Evolutionary conservation across 2,113 vertebrate genomes (phyloP).

Genomic region (Corythaeola cristata): DNA sequence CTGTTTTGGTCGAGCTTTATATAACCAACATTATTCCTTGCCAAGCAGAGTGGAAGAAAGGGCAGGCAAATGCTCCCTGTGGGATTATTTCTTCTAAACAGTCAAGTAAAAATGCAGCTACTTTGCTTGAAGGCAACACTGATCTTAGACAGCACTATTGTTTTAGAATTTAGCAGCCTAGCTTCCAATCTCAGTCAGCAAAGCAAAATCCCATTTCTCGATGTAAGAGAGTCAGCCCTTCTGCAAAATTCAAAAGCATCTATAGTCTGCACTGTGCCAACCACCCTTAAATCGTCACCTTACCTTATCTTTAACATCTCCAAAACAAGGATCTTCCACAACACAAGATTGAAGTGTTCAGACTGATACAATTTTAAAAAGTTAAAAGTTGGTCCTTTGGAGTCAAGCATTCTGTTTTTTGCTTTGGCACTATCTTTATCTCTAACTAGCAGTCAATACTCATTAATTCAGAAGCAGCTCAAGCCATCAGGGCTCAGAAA

Average conservation of each 20-base stretch:
- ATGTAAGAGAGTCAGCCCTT: not conserved
- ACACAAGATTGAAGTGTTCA: not conserved
- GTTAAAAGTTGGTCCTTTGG: not conserved
- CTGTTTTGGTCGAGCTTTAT: not conserved
- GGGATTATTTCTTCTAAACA: conserved; percentile 32
- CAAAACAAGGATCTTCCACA: not conserved
- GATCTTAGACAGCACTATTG: not conserved
- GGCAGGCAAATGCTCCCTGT: conserved; percentile 6
- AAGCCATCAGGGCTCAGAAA: not conserved
- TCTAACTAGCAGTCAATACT: not conserved
- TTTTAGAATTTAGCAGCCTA: not conserved
- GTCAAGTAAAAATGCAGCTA: conserved; percentile 2
- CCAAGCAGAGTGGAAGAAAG: conserved; percentile 44
- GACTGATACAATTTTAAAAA: not conserved
- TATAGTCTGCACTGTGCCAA: not conserved
- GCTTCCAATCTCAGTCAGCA: not conserved
- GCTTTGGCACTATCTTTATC: not conserved
- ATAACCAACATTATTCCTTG: conserved; percentile 18
- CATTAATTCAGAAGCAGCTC: not conserved
- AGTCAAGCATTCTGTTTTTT: not conserved
- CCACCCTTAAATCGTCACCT: not conserved
- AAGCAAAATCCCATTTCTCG: not conserved
- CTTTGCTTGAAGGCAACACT: not conserved
- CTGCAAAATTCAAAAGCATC: not conserved
- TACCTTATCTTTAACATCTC: not conserved